A percentile compares a stretch with the other conserved stretches of the same genome.
Conservation (phyloP, 2,888 invertebrate genomes). For the Eilema griseolum region DNA sequence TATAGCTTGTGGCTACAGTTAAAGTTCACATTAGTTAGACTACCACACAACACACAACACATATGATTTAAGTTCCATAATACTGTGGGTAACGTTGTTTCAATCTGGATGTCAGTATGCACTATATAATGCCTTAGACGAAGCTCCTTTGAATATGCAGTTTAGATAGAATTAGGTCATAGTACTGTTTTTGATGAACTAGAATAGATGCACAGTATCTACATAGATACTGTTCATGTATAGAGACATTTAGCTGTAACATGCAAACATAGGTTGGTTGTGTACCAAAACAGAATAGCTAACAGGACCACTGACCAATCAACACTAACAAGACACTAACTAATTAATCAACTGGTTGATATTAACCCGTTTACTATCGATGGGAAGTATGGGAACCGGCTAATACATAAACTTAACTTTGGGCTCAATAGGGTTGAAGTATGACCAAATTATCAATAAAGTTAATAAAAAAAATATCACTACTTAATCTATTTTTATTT, state of each 20-base stretch:
- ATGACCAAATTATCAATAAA: background rate
- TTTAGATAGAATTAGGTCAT: background rate
- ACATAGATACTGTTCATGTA: background rate
- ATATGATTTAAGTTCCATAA: background rate
- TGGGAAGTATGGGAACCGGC: background rate
- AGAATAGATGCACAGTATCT: background rate
- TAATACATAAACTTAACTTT: background rate
- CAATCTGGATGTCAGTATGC: background rate
- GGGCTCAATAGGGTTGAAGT: background rate
- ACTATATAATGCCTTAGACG: slow-evolving; percentile 1
- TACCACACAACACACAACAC: too few relatives aligned
- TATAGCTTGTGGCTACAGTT: too few relatives aligned
- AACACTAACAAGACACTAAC: background rate
- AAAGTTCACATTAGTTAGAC: too few relatives aligned
- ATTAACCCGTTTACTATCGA: too few relatives aligned
- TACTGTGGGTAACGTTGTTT: slow-evolving; percentile 1
- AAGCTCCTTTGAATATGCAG: background rate
- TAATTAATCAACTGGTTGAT: too few relatives aligned
- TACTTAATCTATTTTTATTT: too few relatives aligned
- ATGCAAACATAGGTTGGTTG: background rate
- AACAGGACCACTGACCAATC: too few relatives aligned
- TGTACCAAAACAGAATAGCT: background rate
- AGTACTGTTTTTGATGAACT: background rate
- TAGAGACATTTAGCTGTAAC: background rate
- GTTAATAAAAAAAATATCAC: too few relatives aligned